phyloP scores from a whole-genome alignment of 2,113 vertebrate genomes.

The Leucoraja erinaceus region DNA sequence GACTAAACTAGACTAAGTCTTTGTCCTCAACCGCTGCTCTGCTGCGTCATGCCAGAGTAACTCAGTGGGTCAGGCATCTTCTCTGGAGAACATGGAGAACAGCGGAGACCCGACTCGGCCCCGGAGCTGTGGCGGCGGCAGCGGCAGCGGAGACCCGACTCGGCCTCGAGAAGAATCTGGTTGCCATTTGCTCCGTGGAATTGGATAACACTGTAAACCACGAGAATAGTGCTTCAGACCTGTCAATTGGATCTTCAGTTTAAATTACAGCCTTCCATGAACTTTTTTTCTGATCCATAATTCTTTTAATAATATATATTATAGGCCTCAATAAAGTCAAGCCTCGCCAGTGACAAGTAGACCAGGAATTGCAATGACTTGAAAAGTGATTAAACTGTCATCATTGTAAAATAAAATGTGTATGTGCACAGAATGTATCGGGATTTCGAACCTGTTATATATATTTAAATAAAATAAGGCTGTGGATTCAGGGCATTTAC shows the following conservation, averaged over 20 bases:
- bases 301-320: constrained; percentile 5
- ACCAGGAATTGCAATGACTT: neutral
- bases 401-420: neutral
- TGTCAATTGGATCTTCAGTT: constrained; percentile 20
- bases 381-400: constrained; percentile 9
- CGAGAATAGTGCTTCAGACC: neutral
- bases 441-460: neutral
- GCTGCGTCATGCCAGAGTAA: too few relatives aligned
- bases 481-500: neutral
- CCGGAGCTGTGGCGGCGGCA: too few relatives aligned
- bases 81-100: too few relatives aligned
- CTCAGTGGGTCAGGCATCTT: too few relatives aligned
- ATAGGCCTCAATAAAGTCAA: neutral
- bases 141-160: too few relatives aligned
- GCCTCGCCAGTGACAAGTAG: neutral
- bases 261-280: constrained; percentile 13
- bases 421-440: neutral
- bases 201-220: neutral
- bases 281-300: constrained; percentile 13
- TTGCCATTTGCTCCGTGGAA: neutral
- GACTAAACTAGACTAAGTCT: too few relatives aligned
- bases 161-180: too few relatives aligned
- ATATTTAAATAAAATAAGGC: neutral
- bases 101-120: too few relatives aligned
- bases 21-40: too few relatives aligned